Percentiles rank a stretch among this genome's conserved stretches.
Evolutionary conservation across 35 echinoderm and acorn worm genomes (phyloP).

Genomic region (Apostichopus parvimensis): DNA sequence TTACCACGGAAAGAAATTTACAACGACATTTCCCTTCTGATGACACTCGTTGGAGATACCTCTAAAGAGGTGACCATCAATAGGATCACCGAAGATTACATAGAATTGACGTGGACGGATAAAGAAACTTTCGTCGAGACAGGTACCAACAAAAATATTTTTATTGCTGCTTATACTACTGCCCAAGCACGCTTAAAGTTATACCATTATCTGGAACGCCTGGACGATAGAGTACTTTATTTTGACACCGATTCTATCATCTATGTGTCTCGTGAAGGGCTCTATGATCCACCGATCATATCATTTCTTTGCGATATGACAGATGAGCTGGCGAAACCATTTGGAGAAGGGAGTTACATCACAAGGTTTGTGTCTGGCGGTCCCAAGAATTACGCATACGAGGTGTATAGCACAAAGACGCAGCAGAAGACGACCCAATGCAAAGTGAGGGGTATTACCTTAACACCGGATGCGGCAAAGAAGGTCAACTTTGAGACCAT

Average conservation of each 20-base stretch:
- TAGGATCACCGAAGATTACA: not conserved
- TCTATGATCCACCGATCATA: too few relatives aligned
- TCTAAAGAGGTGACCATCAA: not conserved
- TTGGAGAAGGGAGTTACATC: too few relatives aligned
- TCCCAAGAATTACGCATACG: constrained; percentile 56
- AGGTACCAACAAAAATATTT: constrained; percentile 45
- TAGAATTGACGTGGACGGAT: constrained; percentile 24
- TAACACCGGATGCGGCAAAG: not conserved
- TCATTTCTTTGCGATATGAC: too few relatives aligned
- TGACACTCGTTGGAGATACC: not conserved
- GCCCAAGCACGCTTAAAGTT: constrained; percentile 48
- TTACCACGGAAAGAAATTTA: constrained; percentile 14
- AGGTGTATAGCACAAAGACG: constrained; percentile 18
- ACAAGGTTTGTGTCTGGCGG: not conserved
- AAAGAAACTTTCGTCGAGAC: constrained; percentile 5
- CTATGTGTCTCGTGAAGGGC: too few relatives aligned
- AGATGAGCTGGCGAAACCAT: too few relatives aligned
- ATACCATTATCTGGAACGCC: constrained; percentile 24
- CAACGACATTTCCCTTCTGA: not conserved
- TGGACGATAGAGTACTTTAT: too few relatives aligned
- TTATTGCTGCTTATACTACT: constrained; percentile 47
- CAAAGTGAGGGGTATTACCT: constrained; percentile 55
- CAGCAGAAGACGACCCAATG: not conserved
- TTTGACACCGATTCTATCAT: too few relatives aligned
- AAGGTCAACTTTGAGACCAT: constrained; percentile 1